These are phyloP conservation scores for Ceratosolen fusciceps DNA, from an alignment of 1,140 invertebrate genomes.

Conservation along the genomic window DNA sequence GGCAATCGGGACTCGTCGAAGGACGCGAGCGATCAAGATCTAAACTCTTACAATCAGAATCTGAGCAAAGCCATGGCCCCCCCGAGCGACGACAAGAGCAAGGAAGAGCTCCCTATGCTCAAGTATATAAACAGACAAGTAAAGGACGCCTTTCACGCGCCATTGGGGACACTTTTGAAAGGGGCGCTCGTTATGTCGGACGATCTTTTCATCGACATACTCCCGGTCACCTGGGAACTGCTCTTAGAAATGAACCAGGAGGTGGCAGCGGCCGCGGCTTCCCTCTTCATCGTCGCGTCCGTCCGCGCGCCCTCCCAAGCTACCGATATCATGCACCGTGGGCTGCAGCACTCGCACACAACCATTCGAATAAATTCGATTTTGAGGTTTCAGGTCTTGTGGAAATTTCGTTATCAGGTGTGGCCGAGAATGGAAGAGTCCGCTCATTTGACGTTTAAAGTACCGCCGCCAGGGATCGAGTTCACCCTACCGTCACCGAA, in stretches of 20 bases:
- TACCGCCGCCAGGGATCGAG: conserved; percentile 98
- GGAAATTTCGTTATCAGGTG: conserved; percentile 98
- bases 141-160: conserved; percentile 90
- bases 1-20: conserved; percentile 67
- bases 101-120: conserved; percentile 78
- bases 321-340: conserved; percentile 88
- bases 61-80: conserved; percentile 67
- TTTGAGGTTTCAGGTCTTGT: conserved; percentile 93
- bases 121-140: conserved; percentile 91
- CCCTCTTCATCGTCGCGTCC: conserved; percentile 92
- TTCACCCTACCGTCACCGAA: conserved; percentile 98
- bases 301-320: conserved; percentile 91
- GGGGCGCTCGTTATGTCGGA: conserved; percentile 91
- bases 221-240: conserved; percentile 94
- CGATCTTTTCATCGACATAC: conserved; percentile 88
- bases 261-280: conserved; percentile 85
- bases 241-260: conserved; percentile 87
- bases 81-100: conserved; percentile 67
- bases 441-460: conserved; percentile 94
- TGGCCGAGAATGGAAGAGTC: conserved; percentile 99
- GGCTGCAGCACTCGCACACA: conserved; percentile 87
- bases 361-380: conserved; percentile 84
- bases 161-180: conserved; percentile 91
- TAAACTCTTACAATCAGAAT: conserved; percentile 66
- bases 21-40: conserved; percentile 67